Evolutionary conservation across 2,888 invertebrate species (phyloP), one percentile per base, ranked within the genome.

Genomic region (Patella caerulea): DNA sequence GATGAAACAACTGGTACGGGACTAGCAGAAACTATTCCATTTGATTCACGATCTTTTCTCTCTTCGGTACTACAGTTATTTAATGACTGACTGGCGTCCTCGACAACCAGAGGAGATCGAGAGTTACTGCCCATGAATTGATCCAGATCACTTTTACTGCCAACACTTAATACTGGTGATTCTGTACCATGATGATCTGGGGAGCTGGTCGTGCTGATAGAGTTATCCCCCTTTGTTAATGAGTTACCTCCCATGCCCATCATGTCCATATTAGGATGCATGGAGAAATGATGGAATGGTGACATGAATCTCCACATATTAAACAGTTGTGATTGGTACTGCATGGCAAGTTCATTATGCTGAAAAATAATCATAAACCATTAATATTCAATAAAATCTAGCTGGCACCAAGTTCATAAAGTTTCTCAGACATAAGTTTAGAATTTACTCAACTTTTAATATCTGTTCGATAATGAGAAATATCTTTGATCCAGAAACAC

Each of bases 291-390:
- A 19, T 65, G 65, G 24, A 65, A 65, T 19, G 65, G 65, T 24
- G 65, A 65, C 65, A 65, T 65, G 24, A 65, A 65, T 11, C 65
- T 19, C 65, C 65, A 65, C 65, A 65, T 65, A 24, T 65, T 65
- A 14, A 65, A 65, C 7, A 65, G 65, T 65, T 65, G 65, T 65
- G 65, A 65, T 65, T 65, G 65, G 24, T 65, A 65, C 65, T 65
- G 65, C 65, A 65, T 9, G 19, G 65, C 65, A 24, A 65, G 24
- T 65, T 65, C 65, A 24, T 65, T 65, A 24, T 65, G 65, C 65
- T 65, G 65, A 65, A 65, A 65, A 24, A 24, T 3, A 19, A 7
- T 24, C 3, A 65, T 65, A 65, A 15, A n/a, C 0, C 7, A 45
- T 9, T 45, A 45, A 45, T 45, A 45, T 45, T 45, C 45, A 7